Conservation (phyloP, 2,113 vertebrate species). For the Aldabrachelys gigantea region DNA sequence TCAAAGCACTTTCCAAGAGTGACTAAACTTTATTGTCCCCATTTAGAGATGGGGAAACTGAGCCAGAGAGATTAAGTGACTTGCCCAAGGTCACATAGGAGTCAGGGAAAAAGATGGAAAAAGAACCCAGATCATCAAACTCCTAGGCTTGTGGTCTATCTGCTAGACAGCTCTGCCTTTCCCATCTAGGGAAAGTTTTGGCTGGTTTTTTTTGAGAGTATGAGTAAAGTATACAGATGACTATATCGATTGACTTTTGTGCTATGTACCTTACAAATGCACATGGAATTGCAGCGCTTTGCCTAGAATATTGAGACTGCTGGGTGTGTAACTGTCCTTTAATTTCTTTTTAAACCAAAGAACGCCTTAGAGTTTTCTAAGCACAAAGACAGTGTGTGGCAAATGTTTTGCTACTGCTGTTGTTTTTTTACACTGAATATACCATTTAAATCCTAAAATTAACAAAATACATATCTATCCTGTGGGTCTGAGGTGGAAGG, state of each 20-base stretch:
- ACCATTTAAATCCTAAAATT: not conserved
- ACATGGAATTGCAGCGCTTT: not conserved
- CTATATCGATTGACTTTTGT: not conserved
- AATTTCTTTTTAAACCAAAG: not conserved
- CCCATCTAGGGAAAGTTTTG: not conserved
- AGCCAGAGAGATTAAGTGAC: not conserved
- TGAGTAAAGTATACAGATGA: not conserved
- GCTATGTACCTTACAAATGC: not conserved
- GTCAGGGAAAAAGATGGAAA: not conserved
- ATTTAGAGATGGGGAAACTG: not conserved
- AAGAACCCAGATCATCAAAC: not conserved
- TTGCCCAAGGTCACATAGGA: not conserved
- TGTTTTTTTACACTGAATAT: not conserved
- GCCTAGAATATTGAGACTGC: not conserved
- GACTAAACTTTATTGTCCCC: not conserved
- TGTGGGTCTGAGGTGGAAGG: not conserved
- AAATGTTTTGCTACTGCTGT: not conserved
- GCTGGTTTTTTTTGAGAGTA: not conserved
- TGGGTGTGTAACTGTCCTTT: not conserved
- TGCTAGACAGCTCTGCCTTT: not conserved
- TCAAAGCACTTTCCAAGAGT: not conserved
- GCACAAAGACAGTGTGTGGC: not conserved
- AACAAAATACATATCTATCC: not conserved
- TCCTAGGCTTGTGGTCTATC: not conserved
- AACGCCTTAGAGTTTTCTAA: not conserved